These are phyloP conservation scores for Schizopygopsis malacanthus DNA, from an alignment of 2,797 vertebrate species.

Conservation along the genomic window DNA sequence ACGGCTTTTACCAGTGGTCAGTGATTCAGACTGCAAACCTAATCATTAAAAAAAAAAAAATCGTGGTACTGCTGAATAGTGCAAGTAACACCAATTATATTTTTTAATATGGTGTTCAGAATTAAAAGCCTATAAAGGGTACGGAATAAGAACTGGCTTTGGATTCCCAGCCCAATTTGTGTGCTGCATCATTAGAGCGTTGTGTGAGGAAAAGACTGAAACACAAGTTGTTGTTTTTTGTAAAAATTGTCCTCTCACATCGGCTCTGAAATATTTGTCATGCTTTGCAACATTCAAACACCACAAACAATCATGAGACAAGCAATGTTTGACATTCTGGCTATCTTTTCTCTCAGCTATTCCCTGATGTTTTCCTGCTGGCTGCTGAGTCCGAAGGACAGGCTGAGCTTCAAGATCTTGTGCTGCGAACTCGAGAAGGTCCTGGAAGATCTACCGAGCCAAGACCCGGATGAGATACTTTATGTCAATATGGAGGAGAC, in stretches of 20 bases:
- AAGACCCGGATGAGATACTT: conserved; percentile 88
- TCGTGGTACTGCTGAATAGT: not conserved
- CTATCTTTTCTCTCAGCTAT: conserved; percentile 74
- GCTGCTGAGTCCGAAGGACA: conserved; percentile 88
- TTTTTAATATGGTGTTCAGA: not conserved
- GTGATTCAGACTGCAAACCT: too few species aligned
- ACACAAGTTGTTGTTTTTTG: not conserved
- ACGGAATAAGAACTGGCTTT: too few species aligned
- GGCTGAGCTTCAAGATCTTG: conserved; percentile 83
- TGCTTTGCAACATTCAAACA: not conserved
- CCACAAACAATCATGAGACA: not conserved
- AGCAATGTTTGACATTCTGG: not conserved
- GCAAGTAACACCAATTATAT: not conserved
- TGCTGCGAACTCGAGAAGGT: conserved; percentile 86
- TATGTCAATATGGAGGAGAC: conserved; percentile 95
- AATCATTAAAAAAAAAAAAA: too few species aligned
- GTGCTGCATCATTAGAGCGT: not conserved
- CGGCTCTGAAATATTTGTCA: not conserved
- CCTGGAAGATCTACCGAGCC: conserved; percentile 84
- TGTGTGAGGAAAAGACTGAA: conserved; percentile 3
- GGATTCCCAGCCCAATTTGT: not conserved
- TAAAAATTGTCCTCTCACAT: not conserved
- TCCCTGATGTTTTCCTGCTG: conserved; percentile 90
- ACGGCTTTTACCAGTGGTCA: not conserved
- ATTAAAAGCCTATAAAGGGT: too few species aligned